phyloP scores from a whole-genome alignment of 2,113 vertebrate species.

The Phrynocephalus versicolor region DNA sequence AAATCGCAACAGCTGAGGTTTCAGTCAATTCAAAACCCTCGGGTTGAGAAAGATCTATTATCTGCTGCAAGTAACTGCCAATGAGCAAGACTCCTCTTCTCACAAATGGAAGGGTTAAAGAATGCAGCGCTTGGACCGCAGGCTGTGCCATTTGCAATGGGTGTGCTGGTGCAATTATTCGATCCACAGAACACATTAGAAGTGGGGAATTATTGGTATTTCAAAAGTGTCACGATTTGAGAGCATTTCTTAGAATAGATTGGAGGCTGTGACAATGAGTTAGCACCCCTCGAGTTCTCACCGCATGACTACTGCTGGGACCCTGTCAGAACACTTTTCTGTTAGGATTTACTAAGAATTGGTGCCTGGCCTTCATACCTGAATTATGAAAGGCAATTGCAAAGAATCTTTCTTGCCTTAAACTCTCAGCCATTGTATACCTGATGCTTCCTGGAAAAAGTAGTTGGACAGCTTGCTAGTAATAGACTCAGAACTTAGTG shows the following conservation, averaged over 20 bases:
- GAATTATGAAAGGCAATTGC: slow-evolving; percentile 49
- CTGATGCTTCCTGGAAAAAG: slow-evolving; percentile 47
- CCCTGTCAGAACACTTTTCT: slow-evolving; percentile 49
- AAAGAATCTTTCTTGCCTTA: slow-evolving; percentile 42
- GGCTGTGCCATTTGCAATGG: slow-evolving; percentile 26
- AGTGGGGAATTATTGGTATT: slow-evolving; percentile 55
- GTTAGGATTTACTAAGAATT: slow-evolving; percentile 46
- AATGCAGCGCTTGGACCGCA: slow-evolving; percentile 52
- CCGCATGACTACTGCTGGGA: slow-evolving; percentile 38
- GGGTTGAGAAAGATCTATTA: slow-evolving; percentile 55
- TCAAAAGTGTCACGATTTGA: slow-evolving; percentile 38
- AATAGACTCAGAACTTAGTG: slow-evolving; percentile 61
- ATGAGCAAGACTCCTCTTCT: slow-evolving; percentile 28
- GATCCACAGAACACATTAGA: slow-evolving; percentile 40
- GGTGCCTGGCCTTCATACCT: slow-evolving; percentile 48
- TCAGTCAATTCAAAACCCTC: slow-evolving; percentile 52
- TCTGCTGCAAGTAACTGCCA: slow-evolving; percentile 26
- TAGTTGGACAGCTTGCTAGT: slow-evolving; percentile 49
- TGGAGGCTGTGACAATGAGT: slow-evolving; percentile 52
- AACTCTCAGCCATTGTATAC: slow-evolving; percentile 49
- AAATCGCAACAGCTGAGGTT: slow-evolving; percentile 56
- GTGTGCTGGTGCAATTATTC: slow-evolving; percentile 46
- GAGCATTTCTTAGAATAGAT: slow-evolving; percentile 25
- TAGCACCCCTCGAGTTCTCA: slow-evolving; percentile 54
- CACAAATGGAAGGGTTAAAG: slow-evolving; percentile 63